Base-by-base conservation (phyloP, 2,113 vertebrate species). In the Anthoscopus minutus region DNA sequence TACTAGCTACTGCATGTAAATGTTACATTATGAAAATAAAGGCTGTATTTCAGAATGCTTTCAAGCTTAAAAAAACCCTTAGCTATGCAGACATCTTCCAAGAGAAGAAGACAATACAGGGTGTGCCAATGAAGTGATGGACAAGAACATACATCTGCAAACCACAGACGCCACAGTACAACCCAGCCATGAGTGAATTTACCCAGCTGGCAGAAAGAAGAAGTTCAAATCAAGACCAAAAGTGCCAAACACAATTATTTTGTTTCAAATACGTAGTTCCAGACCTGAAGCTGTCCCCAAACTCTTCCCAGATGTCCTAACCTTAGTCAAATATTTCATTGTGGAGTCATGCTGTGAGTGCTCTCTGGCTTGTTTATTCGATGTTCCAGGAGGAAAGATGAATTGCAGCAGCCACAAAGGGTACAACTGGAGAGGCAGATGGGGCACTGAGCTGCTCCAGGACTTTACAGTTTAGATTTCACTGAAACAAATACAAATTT, bases 251-350 rank as follows among this genome's bases (percentile, higher is more conserved):
- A 94, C 90, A 89, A 91, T 88, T 82, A 93, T 92, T 86, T 53
- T 71, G 18, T 76, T 70, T 87, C 77, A 74, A 40, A 81, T n/a
- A 71, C 48, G 78, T 40, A 71, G 33, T 82, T 94, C 78, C 93
- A 93, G 89, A 95, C 86, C 86, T 94, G 89, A 95, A 91, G 72
- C 62, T 92, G 90, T 97, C 92, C 91, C 78, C 72, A 94, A 80
- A 95, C 77, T 92, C 50, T 94, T 95, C 91, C 92, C 96, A 97
- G 91, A 92, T 97, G 93, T 90, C 92, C 81, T 80, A 76, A 81
- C 25, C 11, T 72, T 56, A 80, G 42, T 87, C 33, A 79, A 79
- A 86, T 11, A 80, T 82, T 96, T 96, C 58, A 21, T 16, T 88
- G 54, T 54, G 58, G 50, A 88, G 30, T 50, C 91, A 81, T 38